Evolutionary conservation across 2,888 invertebrate species (phyloP).

Genomic region (Macrophya annulata): DNA sequence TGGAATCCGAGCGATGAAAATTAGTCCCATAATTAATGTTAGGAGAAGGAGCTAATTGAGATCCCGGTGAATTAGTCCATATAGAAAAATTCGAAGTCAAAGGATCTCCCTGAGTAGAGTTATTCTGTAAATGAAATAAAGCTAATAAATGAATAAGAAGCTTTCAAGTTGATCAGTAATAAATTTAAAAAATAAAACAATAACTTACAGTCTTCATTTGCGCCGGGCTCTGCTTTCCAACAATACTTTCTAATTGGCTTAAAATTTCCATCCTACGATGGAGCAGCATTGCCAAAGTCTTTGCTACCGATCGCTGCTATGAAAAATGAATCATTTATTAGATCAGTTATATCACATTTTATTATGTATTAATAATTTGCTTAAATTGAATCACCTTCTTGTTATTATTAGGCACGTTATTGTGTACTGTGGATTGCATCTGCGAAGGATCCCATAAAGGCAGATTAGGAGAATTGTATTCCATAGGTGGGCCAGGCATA

Average conservation of each 20-base stretch:
- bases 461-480: slow-evolving; percentile 72
- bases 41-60: slow-evolving; percentile 68
- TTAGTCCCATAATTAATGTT: slow-evolving; percentile 74
- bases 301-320: slow-evolving; percentile 78
- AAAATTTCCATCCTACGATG: slow-evolving; percentile 84
- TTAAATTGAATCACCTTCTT: slow-evolving; percentile 65
- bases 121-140: slow-evolving; percentile 64
- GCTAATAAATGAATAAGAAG: neutral
- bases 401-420: slow-evolving; percentile 68
- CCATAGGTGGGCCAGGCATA: slow-evolving; percentile 72
- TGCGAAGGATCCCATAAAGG: slow-evolving; percentile 75
- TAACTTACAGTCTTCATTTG: slow-evolving; percentile 73
- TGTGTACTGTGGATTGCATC: slow-evolving; percentile 69
- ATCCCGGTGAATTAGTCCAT: slow-evolving; percentile 74
- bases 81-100: slow-evolving; percentile 74
- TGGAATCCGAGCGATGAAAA: slow-evolving; percentile 81
- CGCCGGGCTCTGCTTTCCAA: slow-evolving; percentile 79
- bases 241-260: slow-evolving; percentile 83
- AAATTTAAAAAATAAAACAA: slow-evolving; percentile 39
- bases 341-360: slow-evolving; percentile 51
- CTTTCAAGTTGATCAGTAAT: slow-evolving; percentile 56
- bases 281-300: slow-evolving; percentile 82
- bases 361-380: slow-evolving; percentile 68
- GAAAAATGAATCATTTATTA: slow-evolving; percentile 70
- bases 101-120: slow-evolving; percentile 72